These are phyloP conservation scores for Oscheius myriophilus DNA, from an alignment of 2,888 invertebrate genomes.

Conservation along the genomic window DNA sequence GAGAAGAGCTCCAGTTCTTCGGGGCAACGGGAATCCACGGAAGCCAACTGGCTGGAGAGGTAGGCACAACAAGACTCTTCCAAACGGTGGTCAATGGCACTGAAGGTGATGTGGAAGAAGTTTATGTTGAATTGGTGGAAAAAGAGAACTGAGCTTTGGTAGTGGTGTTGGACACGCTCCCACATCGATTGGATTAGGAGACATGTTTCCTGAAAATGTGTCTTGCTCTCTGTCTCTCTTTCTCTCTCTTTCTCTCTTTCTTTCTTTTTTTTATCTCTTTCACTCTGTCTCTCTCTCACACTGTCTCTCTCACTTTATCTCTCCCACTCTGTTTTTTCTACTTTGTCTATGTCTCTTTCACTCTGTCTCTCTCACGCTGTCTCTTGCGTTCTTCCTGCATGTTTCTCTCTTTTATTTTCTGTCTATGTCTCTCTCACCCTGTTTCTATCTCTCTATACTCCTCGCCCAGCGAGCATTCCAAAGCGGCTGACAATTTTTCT, in stretches of 20 bases:
- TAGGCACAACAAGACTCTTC: conserved; percentile 25
- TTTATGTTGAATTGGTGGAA: conserved; percentile 50
- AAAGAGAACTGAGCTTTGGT: conserved; percentile 35
- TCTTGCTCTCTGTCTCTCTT: no score
- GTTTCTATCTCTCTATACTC: no score
- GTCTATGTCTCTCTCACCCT: no score
- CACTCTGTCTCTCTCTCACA: not conserved
- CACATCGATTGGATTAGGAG: conserved; percentile 29
- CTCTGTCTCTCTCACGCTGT: no score
- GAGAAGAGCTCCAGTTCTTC: conserved; percentile 39
- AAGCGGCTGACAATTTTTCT: no score
- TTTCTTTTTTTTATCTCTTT: not conserved
- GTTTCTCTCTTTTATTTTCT: no score
- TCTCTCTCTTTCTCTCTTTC: no score
- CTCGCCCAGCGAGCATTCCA: no score
- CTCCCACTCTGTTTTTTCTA: no score
- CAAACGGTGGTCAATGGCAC: conserved; percentile 32
- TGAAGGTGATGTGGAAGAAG: conserved; percentile 33
- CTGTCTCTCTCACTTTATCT: no score
- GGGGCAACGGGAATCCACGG: conserved; percentile 31
- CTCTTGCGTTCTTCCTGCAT: no score
- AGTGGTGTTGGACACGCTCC: conserved; percentile 20
- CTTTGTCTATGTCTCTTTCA: no score
- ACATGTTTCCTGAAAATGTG: conserved; percentile 21
- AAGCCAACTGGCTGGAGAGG: conserved; percentile 24